phyloP scores from a whole-genome alignment of 2,888 invertebrate species.

The Punctoribates punctum region DNA sequence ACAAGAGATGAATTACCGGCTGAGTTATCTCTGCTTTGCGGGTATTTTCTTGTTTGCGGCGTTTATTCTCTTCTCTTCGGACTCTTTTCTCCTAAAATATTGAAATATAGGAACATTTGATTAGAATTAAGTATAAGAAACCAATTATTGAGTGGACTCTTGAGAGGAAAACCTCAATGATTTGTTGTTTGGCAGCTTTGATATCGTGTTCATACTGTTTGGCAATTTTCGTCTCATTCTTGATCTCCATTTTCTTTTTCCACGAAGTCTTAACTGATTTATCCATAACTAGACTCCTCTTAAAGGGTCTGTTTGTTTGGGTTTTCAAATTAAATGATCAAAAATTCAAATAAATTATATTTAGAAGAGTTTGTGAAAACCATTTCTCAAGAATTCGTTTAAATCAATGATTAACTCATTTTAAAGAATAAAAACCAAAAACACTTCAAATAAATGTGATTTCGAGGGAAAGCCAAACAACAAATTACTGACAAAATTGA shows the following conservation, averaged over 20 bases:
- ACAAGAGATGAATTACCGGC: constrained; percentile 19
- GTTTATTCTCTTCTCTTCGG: constrained; percentile 38
- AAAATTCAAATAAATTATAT: background rate
- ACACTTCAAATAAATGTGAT: background rate
- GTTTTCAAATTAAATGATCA: background rate
- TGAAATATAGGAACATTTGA: background rate
- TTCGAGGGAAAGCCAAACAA: background rate
- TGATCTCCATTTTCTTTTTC: constrained; percentile 43
- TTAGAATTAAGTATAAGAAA: background rate
- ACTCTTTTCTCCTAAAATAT: constrained; percentile 30
- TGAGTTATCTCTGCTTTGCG: constrained; percentile 43
- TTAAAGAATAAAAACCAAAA: background rate
- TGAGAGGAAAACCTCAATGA: constrained; percentile 24
- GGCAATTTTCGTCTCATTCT: constrained; percentile 31
- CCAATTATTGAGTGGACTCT: background rate
- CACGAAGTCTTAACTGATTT: constrained; percentile 36
- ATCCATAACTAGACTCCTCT: constrained; percentile 35
- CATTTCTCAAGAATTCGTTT: background rate
- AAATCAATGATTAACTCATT: background rate
- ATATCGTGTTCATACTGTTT: constrained; percentile 34
- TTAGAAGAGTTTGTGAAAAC: background rate
- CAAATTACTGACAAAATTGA: background rate
- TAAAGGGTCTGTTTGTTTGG: constrained; percentile 33
- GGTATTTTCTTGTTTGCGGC: constrained; percentile 41
- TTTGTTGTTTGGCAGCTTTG: constrained; percentile 39